These are phyloP conservation scores for Megaustenia siamemsis DNA, from an alignment of 2,888 invertebrate genomes.

Conservation along the genomic window DNA sequence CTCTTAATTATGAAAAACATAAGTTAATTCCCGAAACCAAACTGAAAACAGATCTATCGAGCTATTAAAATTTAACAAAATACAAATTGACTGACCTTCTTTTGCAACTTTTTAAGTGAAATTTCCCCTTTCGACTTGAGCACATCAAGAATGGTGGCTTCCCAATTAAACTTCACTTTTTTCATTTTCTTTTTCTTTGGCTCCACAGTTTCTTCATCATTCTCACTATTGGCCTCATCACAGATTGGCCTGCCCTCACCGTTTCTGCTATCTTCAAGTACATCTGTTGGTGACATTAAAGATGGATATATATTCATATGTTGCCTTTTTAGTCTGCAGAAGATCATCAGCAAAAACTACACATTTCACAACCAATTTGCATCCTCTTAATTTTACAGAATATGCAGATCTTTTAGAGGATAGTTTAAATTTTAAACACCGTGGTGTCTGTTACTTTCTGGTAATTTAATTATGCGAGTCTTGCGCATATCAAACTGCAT, in stretches of 20 bases:
- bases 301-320: neutral
- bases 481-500: too few relatives aligned
- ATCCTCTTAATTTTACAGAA: too few relatives aligned
- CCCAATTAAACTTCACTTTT: slow-evolving; percentile 74
- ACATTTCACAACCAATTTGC: too few relatives aligned
- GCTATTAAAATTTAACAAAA: neutral
- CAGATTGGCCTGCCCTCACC: neutral
- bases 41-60: too few relatives aligned
- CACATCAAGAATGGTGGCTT: slow-evolving; percentile 73
- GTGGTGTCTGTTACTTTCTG: too few relatives aligned
- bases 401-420: too few relatives aligned
- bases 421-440: too few relatives aligned
- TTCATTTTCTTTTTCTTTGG: slow-evolving; percentile 42
- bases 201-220: neutral
- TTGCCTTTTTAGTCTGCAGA: neutral
- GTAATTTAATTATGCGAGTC: too few relatives aligned
- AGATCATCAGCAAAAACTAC: too few relatives aligned
- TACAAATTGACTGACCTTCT: slow-evolving; percentile 83
- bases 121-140: slow-evolving; percentile 84
- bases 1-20: too few relatives aligned
- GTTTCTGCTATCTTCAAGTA: neutral
- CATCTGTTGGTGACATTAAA: neutral
- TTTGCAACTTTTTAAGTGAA: slow-evolving; percentile 87
- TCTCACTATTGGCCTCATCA: slow-evolving; percentile 4
- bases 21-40: too few relatives aligned